Evolutionary conservation across 1,140 invertebrate genomes (phyloP), one percentile per base, ranked within the genome.

Genomic region (Cydia amplana): DNA sequence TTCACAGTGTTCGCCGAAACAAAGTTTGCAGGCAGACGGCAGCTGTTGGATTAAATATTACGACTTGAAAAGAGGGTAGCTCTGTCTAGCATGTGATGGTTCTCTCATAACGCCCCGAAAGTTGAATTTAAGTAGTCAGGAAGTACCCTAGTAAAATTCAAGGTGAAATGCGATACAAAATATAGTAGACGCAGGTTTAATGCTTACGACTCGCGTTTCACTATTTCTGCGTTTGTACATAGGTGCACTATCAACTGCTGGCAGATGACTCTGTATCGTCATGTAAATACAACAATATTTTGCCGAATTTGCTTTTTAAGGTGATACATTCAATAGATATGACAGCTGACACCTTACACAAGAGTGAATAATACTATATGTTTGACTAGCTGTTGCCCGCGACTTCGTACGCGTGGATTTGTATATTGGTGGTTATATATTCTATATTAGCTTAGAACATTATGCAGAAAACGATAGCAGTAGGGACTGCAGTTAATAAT

Each of bases 41-140:
- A 60, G 55, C 55, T 60, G 55, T 60, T 23, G 55, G 55, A 60
- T 60, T 60, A 60, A 60, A 60, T 60, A 60, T 60, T 60, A 60
- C 55, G 20, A 60, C 55, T 60, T 60, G 18, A 60, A 60, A 60
- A 60, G 55, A 60, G 55, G 55, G 55, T 60, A 51, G 49, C 55
- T 60, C 55, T 60, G 55, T 60, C 55, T 60, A n/a, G 55, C 55
- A 60, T n/a, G 23, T 18, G 55, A 60, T 3, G 18, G 7, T 23
- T 60, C 55, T 20, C 55, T 20, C 18, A 60, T 20, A 23, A 60
- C 55, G 20, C 20, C 20, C 2, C 2, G 55, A 60, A n/a, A 60
- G 18, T 7, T 60, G 20, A 23, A 60, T 60, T 55, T 60, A 23
- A 60, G 20, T 60, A 23, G 20, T 60, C 18, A 12, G 18, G 23